Evolutionary conservation across 2,888 invertebrate species (phyloP), one percentile per base, ranked within the genome.

Genomic region (Lithophane socia): DNA sequence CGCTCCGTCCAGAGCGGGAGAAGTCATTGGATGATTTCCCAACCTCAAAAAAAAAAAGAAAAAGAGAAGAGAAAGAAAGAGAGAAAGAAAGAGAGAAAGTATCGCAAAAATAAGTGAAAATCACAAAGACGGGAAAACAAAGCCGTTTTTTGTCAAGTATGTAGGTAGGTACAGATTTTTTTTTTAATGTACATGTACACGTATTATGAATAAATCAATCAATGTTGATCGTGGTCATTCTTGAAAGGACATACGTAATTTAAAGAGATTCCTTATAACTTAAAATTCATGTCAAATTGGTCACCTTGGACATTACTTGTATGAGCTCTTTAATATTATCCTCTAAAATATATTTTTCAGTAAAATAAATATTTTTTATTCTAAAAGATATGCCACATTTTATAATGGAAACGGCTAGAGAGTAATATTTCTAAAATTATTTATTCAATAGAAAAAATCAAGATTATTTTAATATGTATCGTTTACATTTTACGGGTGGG

Each of bases 401-500:
- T 54, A 2, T 29, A 52, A 74, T 42, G n/a, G 2, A 29, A 63
- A 74, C 1, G 2, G 29, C 44, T 1, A n/a, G 18, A 47, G 18
- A 37, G 18, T 44, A 21, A 37, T 74, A 24, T 24, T 7, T 37
- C 3, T 10, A n/a, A 54, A 61, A n/a, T 16, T 37, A 67, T 63
- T 47, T 68, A 10, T 56, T 49, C 13, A 44, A 21, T n/a, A 58
- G 12, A 52, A 78, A 58, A 73, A 24, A 21, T 44, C 37, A 61
- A 70, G 47, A 71, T 69, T 70, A 63, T 74, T 66, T 24, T 47
- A 37, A 73, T 70, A 80, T 58, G 58, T 63, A 54, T 81, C 70
- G 72, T 65, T 66, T 66, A 70, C 70, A 89, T 91, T 90, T 90
- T 90, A 83, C 75, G 82, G 73, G 79, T 82, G 77, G 82, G 83